Evolutionary conservation across 2,888 invertebrate species (phyloP).

Genomic region (Thecophora atra): DNA sequence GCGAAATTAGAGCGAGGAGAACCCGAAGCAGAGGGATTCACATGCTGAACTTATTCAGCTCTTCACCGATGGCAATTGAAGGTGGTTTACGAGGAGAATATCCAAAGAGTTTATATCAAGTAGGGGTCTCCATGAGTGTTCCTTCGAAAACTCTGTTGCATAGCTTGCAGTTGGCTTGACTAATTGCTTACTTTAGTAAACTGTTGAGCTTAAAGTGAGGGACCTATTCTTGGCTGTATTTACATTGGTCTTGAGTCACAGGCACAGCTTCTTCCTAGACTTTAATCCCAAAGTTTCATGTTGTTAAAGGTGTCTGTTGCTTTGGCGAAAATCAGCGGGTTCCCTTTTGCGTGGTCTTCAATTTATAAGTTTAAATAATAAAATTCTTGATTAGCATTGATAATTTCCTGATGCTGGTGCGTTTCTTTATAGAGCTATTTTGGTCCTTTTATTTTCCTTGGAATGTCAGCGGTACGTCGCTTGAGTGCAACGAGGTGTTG

Average conservation of each 20-base stretch:
- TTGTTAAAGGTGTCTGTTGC: no score
- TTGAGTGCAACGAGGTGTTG: background rate
- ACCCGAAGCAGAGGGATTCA: background rate
- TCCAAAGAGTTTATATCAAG: no score
- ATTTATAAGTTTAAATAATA: slow-evolving; percentile 40
- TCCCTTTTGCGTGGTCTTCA: slow-evolving; percentile 15
- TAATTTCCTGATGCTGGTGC: slow-evolving; percentile 22
- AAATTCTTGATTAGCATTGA: slow-evolving; percentile 40
- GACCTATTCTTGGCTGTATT: no score
- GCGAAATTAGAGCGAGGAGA: background rate
- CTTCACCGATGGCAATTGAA: background rate
- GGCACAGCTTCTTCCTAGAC: no score
- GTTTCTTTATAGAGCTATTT: background rate
- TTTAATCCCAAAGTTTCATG: no score
- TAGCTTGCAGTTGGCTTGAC: no score
- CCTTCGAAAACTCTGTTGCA: no score
- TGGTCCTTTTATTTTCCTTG: background rate
- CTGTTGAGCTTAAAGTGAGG: no score
- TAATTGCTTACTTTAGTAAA: no score
- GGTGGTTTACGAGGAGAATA: no score
- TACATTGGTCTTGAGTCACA: no score
- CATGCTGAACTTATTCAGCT: background rate
- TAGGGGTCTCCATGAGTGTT: no score
- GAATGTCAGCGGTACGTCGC: background rate
- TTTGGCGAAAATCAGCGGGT: background rate